Conservation (phyloP, 2,888 invertebrate genomes). For the Agrilus cyanescens region DNA sequence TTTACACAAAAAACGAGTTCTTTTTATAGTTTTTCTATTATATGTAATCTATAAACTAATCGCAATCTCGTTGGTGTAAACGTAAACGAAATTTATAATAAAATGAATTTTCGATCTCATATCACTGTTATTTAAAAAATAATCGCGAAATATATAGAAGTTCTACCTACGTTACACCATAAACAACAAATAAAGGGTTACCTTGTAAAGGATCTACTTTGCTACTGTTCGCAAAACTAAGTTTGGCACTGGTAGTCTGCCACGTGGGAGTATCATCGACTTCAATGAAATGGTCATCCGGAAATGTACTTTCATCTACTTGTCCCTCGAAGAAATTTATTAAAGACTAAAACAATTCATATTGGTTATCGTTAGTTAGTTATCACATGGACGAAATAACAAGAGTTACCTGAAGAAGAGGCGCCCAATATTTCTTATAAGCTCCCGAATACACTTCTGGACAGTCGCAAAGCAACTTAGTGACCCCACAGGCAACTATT, state of each 20-base stretch:
- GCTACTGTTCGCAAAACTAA: slow-evolving; percentile 70
- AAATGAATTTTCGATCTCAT: too few relatives aligned
- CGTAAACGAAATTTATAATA: too few relatives aligned
- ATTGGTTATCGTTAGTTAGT: neutral
- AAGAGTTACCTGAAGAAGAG: slow-evolving; percentile 41
- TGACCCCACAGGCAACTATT: slow-evolving; percentile 83
- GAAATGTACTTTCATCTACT: slow-evolving; percentile 61
- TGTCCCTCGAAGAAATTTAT: slow-evolving; percentile 84
- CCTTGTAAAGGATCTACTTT: slow-evolving; percentile 65
- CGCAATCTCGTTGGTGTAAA: too few relatives aligned
- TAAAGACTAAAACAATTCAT: slow-evolving; percentile 49
- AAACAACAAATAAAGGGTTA: slow-evolving; percentile 19
- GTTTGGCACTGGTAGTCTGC: slow-evolving; percentile 77
- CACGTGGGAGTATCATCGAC: slow-evolving; percentile 78
- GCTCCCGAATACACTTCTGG: slow-evolving; percentile 52
- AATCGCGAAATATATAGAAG: slow-evolving; percentile 2
- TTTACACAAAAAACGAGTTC: too few relatives aligned
- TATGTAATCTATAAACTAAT: too few relatives aligned
- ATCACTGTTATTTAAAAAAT: neutral
- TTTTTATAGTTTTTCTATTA: too few relatives aligned
- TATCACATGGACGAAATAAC: neutral
- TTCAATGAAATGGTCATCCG: slow-evolving; percentile 82
- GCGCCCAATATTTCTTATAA: slow-evolving; percentile 52
- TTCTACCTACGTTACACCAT: too few relatives aligned
- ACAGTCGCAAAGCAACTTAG: slow-evolving; percentile 71